A percentile compares a stretch with the other conserved stretches of the same genome.
phyloP scores from a whole-genome alignment of 2,797 vertebrate genomes.

The Gephyroberyx darwinii region DNA sequence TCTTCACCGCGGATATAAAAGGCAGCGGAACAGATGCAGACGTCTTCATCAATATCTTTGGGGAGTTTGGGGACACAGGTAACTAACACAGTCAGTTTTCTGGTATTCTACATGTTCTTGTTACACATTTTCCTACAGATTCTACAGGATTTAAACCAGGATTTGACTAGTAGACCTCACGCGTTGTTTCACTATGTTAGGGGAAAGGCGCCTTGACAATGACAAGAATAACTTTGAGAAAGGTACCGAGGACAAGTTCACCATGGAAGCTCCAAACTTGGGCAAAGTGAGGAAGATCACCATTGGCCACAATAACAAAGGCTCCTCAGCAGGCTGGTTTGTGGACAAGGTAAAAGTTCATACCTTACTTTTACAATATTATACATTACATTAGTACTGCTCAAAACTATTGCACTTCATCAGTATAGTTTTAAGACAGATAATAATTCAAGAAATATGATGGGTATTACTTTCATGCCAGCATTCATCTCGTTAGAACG shows the following conservation, averaged over 20 bases:
- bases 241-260: conserved; percentile 94
- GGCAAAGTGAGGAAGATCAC: conserved; percentile 93
- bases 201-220: conserved; percentile 89
- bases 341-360: conserved; percentile 85
- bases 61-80: conserved; percentile 96
- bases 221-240: conserved; percentile 96
- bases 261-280: conserved; percentile 90
- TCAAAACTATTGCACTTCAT: neutral
- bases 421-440: neutral
- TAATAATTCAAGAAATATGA: neutral
- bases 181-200: conserved; percentile 67
- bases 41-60: conserved; percentile 96
- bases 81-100: conserved; percentile 14
- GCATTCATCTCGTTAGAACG: conserved; percentile 7
- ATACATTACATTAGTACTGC: neutral
- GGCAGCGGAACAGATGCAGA: conserved; percentile 96
- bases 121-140: no score
- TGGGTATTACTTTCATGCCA: neutral
- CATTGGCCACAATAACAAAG: conserved; percentile 96
- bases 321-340: conserved; percentile 95
- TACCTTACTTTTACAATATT: neutral
- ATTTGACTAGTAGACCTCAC: neutral
- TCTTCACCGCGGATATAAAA: conserved; percentile 90
- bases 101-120: neutral
- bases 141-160: neutral